A percentile compares a stretch with the other conserved stretches of the same genome.
These are phyloP conservation scores for Andrena minutula DNA, from an alignment of 2,888 invertebrate genomes.

Conservation along the genomic window DNA sequence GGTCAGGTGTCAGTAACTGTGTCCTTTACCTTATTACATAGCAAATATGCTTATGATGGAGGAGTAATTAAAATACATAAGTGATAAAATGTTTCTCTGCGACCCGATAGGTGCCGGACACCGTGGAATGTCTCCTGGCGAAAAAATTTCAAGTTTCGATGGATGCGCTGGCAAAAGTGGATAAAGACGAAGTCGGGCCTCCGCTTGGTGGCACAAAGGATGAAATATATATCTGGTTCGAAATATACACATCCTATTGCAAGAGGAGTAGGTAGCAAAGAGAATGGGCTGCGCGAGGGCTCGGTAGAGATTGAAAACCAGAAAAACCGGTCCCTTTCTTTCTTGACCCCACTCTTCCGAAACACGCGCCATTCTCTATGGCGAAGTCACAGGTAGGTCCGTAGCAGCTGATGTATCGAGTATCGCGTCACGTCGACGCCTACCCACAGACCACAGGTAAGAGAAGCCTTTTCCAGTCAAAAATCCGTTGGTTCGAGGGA, in stretches of 20 bases:
- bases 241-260: slow-evolving; percentile 30
- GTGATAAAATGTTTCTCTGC: too few species aligned
- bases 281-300: slow-evolving; percentile 51
- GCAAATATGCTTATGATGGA: too few species aligned
- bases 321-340: slow-evolving; percentile 82
- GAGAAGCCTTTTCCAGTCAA: slow-evolving; percentile 68
- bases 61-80: too few species aligned
- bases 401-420: slow-evolving; percentile 74
- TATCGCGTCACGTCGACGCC: slow-evolving; percentile 73
- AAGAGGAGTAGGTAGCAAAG: slow-evolving; percentile 38
- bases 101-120: too few species aligned
- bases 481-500: slow-evolving; percentile 62
- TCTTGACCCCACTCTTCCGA: slow-evolving; percentile 61
- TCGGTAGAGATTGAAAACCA: slow-evolving; percentile 76
- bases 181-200: too few species aligned
- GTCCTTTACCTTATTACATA: too few species aligned
- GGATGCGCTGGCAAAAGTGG: too few species aligned
- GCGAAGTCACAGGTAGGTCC: slow-evolving; percentile 66
- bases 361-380: slow-evolving; percentile 62
- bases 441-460: slow-evolving; percentile 71
- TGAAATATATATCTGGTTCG: slow-evolving; percentile 9
- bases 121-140: too few species aligned
- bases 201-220: too few species aligned
- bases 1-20: too few species aligned
- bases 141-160: too few species aligned